phyloP scores from a whole-genome alignment of 2,113 vertebrate species.

The Trichomycterus rosablanca region DNA sequence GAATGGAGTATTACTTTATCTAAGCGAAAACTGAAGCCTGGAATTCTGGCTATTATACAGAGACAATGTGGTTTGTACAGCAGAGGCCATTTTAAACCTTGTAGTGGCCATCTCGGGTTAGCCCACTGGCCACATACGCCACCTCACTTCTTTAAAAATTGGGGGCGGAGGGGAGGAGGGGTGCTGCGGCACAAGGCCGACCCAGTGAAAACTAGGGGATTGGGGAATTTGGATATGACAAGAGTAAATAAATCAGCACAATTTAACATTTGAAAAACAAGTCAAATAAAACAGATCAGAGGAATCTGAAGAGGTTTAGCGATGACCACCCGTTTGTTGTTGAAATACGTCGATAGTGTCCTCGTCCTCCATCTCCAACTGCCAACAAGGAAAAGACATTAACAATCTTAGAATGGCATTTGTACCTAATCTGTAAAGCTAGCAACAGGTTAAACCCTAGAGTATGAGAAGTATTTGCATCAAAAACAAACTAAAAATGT shows the following conservation, averaged over 20 bases:
- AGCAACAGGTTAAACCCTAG: too few relatives aligned
- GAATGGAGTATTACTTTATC: slow-evolving; percentile 1
- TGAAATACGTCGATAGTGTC: slow-evolving; percentile 82
- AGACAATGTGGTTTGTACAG: neutral
- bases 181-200: too few relatives aligned
- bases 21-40: neutral
- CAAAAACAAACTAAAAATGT: too few relatives aligned
- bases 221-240: slow-evolving; percentile 37
- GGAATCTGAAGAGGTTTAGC: slow-evolving; percentile 60
- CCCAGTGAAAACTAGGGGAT: slow-evolving; percentile 23
- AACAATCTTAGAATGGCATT: too few relatives aligned
- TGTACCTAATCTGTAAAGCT: too few relatives aligned
- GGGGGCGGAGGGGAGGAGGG: neutral
- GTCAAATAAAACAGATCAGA: slow-evolving; percentile 55
- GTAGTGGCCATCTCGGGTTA: slow-evolving; percentile 25
- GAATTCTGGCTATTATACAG: neutral
- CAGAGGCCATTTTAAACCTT: slow-evolving; percentile 32
- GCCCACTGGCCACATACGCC: slow-evolving; percentile 11
- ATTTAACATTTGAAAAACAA: slow-evolving; percentile 45
- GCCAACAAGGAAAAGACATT: slow-evolving; percentile 11
- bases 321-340: slow-evolving; percentile 75
- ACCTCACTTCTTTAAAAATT: slow-evolving; percentile 30
- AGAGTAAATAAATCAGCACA: slow-evolving; percentile 31
- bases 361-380: slow-evolving; percentile 81
- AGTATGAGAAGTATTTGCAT: too few relatives aligned